A percentile compares a stretch with the other conserved stretches of the same genome.
Conservation (phyloP, 2,797 vertebrate species). For the Diplodus puntazzo region DNA sequence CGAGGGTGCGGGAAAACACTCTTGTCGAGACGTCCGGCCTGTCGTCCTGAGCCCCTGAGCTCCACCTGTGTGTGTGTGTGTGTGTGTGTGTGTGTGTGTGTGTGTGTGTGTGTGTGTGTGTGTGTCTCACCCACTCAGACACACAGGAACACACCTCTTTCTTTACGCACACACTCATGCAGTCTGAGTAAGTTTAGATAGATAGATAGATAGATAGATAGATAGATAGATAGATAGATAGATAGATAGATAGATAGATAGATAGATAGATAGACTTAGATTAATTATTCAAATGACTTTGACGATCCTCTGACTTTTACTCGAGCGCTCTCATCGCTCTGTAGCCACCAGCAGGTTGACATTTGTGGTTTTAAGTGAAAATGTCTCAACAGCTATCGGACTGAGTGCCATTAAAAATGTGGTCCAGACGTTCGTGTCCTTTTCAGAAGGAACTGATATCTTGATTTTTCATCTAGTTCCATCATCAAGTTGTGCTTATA, state of each 20-base stretch:
- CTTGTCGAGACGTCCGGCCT: slow-evolving; percentile 65
- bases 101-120: slow-evolving; percentile 16
- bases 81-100: slow-evolving; percentile 27
- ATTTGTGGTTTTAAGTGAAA: neutral
- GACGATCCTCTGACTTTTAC: neutral
- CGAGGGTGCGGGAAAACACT: slow-evolving; percentile 76
- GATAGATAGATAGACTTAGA: no score
- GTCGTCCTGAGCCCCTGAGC: slow-evolving; percentile 43
- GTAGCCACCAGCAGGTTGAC: neutral
- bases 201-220: neutral
- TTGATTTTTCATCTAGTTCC: neutral
- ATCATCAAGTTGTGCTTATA: neutral
- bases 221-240: slow-evolving; percentile 1
- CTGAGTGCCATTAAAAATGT: no score
- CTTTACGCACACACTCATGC: slow-evolving; percentile 39
- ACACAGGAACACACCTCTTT: slow-evolving; percentile 15
- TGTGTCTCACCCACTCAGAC: slow-evolving; percentile 18
- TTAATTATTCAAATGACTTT: neutral
- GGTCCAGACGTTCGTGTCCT: no score
- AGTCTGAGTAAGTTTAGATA: slow-evolving; percentile 21
- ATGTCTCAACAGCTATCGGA: no score
- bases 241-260: neutral
- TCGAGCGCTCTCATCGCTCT: neutral
- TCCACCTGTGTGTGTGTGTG: slow-evolving; percentile 48
- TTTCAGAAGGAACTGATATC: neutral